A percentile compares a stretch with the other conserved stretches of the same genome.
These are phyloP conservation scores for Coregonus sp. DNA, from an alignment of 2,797 vertebrate species.

Conservation along the genomic window DNA sequence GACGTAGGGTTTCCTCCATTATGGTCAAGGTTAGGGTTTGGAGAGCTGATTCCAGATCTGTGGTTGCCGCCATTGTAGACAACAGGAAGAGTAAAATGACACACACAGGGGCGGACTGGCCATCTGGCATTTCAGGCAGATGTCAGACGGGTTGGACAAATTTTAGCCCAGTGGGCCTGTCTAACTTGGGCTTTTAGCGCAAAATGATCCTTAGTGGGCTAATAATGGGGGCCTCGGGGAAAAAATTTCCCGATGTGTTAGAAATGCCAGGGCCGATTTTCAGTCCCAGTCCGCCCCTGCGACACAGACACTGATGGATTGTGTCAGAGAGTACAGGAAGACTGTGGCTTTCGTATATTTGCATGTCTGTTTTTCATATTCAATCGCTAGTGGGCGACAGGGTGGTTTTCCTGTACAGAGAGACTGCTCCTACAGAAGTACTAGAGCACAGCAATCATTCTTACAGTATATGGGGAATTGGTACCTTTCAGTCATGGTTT, in stretches of 20 bases:
- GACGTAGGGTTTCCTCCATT: not conserved
- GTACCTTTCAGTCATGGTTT: not conserved
- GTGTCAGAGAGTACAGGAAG: not conserved
- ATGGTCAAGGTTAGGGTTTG: too few species aligned
- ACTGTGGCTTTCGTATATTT: constrained; percentile 36
- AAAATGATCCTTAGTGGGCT: too few species aligned
- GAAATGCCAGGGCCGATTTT: too few species aligned
- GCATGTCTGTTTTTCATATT: constrained; percentile 62
- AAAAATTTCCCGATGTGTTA: too few species aligned
- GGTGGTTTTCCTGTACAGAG: not conserved
- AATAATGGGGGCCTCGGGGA: too few species aligned
- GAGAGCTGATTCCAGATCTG: not conserved
- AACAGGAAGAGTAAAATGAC: not conserved
- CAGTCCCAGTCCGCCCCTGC: too few species aligned
- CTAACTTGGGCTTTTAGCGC: too few species aligned
- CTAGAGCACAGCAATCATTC: not conserved
- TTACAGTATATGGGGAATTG: not conserved
- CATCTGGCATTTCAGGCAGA: too few species aligned
- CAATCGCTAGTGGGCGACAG: constrained; percentile 41
- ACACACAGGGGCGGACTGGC: not conserved
- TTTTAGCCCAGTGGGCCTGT: too few species aligned
- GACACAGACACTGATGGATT: not conserved
- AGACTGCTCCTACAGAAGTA: not conserved
- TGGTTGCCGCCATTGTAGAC: not conserved
- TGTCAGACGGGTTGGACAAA: too few species aligned